Conservation (phyloP, 2,888 invertebrate genomes). For the Octonoba sinensis region DNA sequence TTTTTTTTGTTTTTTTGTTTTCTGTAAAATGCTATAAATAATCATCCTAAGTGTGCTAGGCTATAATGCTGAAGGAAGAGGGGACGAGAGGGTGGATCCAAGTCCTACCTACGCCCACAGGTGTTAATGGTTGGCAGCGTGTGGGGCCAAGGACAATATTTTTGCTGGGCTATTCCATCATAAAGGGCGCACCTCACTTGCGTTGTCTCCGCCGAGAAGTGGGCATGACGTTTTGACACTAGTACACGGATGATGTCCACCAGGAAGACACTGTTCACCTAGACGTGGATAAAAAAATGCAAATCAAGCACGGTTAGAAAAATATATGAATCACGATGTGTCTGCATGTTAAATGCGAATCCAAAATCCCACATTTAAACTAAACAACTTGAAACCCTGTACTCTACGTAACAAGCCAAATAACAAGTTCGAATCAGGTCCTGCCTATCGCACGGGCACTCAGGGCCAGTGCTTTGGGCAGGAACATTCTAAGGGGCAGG, state of each 20-base stretch:
- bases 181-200: slow-evolving; percentile 56
- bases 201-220: slow-evolving; percentile 67
- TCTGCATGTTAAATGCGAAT: too few relatives aligned
- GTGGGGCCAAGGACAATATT: slow-evolving; percentile 44
- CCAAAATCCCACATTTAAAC: too few relatives aligned
- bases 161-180: slow-evolving; percentile 17
- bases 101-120: slow-evolving; percentile 35
- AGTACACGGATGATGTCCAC: slow-evolving; percentile 84
- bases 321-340: not conserved
- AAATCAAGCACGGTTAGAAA: not conserved
- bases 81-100: not conserved
- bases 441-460: too few relatives aligned
- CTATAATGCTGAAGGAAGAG: not conserved
- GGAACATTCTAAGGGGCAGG: too few relatives aligned
- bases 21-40: too few relatives aligned
- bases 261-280: slow-evolving; percentile 74
- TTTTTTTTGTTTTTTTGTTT: too few relatives aligned
- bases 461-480: too few relatives aligned
- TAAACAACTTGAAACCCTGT: too few relatives aligned
- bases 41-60: not conserved
- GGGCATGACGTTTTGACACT: slow-evolving; percentile 81
- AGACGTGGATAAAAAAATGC: not conserved
- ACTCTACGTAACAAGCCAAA: too few relatives aligned
- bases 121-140: slow-evolving; percentile 19
- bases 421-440: too few relatives aligned